Evolutionary conservation across 2,888 invertebrate species (phyloP).

Genomic region (Anthophora plumipes): DNA sequence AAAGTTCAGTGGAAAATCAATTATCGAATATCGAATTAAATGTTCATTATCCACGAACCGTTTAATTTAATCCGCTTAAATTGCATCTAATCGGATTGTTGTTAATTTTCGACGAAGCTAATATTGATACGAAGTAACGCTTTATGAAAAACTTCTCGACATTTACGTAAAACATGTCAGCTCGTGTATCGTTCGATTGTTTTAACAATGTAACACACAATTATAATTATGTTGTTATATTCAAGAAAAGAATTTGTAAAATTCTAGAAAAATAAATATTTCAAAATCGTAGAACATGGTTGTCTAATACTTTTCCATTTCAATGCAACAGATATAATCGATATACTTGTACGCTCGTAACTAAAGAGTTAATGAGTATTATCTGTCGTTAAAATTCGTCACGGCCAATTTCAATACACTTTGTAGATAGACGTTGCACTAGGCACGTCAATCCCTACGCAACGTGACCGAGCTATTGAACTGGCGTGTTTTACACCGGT

Average conservation of each 20-base stretch:
- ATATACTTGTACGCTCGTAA: no score
- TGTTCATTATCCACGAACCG: not conserved
- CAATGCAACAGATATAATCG: no score
- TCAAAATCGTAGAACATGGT: no score
- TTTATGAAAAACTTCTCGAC: not conserved
- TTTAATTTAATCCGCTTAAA: no score
- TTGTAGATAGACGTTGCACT: not conserved
- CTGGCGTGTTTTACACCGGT: conserved; percentile 29
- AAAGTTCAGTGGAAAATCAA: not conserved
- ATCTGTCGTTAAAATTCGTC: not conserved
- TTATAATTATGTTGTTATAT: no score
- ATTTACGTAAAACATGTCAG: not conserved
- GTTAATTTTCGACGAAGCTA: not conserved
- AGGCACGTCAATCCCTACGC: conserved; percentile 24
- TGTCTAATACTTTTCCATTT: no score
- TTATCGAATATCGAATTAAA: no score
- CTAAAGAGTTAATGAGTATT: not conserved
- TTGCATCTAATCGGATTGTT: no score
- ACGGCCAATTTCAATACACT: not conserved
- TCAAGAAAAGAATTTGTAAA: no score
- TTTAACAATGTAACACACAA: no score
- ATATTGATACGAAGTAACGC: not conserved
- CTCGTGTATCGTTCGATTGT: not conserved
- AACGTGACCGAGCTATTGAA: conserved; percentile 47
- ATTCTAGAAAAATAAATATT: no score